phyloP scores from a whole-genome alignment of 2,888 invertebrate genomes.

The Polia nebulosa region DNA sequence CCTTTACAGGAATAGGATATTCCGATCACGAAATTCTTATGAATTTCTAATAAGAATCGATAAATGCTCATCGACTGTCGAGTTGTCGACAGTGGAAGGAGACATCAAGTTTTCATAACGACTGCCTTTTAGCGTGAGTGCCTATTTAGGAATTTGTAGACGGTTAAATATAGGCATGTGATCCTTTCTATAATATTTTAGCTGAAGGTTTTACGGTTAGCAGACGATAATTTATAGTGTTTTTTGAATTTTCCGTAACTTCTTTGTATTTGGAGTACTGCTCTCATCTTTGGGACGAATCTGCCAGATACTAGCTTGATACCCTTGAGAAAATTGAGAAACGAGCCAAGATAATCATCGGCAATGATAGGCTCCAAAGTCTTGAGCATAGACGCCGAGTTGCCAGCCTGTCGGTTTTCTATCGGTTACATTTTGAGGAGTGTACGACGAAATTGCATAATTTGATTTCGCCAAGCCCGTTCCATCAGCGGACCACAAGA shows the following conservation, averaged over 20 bases:
- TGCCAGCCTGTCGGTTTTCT: too few species aligned
- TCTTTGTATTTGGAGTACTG: not conserved
- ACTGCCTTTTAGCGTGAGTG: constrained; percentile 38
- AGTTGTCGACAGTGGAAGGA: constrained; percentile 59
- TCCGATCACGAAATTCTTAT: constrained; percentile 62
- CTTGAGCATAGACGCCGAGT: too few species aligned
- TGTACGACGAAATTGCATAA: too few species aligned
- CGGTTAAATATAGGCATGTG: not conserved
- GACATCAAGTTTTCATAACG: constrained; percentile 65
- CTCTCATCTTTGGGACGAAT: too few species aligned
- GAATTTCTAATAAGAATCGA: constrained; percentile 67
- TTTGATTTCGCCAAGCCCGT: too few species aligned
- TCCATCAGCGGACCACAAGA: too few species aligned
- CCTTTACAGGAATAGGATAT: constrained; percentile 52
- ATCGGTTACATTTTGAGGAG: too few species aligned
- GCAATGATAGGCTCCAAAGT: too few species aligned
- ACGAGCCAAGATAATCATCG: too few species aligned
- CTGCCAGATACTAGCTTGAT: too few species aligned
- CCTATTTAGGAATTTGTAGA: constrained; percentile 20
- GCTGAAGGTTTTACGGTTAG: not conserved
- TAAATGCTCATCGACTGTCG: constrained; percentile 67
- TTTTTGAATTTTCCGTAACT: not conserved
- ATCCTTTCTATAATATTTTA: not conserved
- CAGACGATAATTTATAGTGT: not conserved
- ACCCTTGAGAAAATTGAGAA: too few species aligned